Evolutionary conservation across 2,113 vertebrate genomes (phyloP).

Genomic region (Hyaena hyaena): DNA sequence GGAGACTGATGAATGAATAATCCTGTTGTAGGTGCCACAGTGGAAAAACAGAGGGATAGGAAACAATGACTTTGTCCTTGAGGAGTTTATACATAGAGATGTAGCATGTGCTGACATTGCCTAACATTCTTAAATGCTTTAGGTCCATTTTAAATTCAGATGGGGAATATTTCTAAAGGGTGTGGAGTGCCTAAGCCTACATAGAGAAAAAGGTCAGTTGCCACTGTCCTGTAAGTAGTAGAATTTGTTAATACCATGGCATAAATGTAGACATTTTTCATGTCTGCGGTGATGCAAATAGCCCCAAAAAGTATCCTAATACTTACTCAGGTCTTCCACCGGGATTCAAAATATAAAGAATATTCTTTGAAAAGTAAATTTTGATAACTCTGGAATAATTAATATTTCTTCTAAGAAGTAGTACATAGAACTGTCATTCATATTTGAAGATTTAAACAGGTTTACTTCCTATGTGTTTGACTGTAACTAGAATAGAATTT

Average conservation of each 20-base stretch:
- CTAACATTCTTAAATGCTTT: background rate
- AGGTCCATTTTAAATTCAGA: background rate
- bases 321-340: background rate
- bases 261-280: background rate
- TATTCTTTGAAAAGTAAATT: background rate
- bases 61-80: background rate
- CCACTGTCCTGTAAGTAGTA: background rate
- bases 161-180: fast-evolving
- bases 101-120: background rate
- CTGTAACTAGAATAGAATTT: background rate
- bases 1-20: background rate
- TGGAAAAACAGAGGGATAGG: background rate
- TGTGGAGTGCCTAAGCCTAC: background rate
- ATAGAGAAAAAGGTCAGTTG: background rate
- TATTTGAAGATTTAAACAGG: background rate
- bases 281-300: background rate
- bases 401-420: background rate
- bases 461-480: background rate
- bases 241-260: background rate
- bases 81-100: background rate
- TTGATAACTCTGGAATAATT: background rate
- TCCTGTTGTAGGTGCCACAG: background rate
- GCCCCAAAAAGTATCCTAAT: background rate
- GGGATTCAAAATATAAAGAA: background rate
- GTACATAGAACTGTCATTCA: background rate